Conservation (phyloP, 2,797 vertebrate genomes). For the Smutsia gigantea region DNA sequence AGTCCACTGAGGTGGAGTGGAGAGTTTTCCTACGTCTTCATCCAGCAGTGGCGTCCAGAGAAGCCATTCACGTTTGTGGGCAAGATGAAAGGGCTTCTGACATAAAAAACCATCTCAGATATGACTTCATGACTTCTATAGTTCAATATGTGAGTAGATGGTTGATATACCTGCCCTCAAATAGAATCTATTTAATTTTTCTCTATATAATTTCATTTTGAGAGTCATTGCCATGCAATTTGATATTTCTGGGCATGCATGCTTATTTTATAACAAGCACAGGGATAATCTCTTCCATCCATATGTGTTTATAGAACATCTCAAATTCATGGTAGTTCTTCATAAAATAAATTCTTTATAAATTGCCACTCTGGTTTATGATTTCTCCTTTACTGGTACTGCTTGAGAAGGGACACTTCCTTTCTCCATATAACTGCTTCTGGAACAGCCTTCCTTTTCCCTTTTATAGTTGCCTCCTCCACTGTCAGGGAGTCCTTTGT, state of each 20-base stretch:
- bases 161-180: background rate
- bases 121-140: background rate
- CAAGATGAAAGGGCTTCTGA: background rate
- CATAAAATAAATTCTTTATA: background rate
- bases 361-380: background rate
- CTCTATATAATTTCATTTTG: background rate
- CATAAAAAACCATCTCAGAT: background rate
- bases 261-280: background rate
- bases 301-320: background rate
- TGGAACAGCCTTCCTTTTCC: background rate
- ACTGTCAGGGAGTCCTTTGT: background rate
- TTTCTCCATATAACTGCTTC: background rate
- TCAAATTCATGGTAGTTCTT: background rate
- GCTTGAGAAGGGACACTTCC: background rate
- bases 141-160: background rate
- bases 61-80: background rate
- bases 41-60: background rate
- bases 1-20: background rate
- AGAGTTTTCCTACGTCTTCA: background rate
- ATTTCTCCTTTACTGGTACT: background rate
- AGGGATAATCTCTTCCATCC: background rate
- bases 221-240: background rate
- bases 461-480: background rate
- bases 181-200: constrained; percentile 15
- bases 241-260: background rate